Evolutionary conservation across 1,140 invertebrate genomes (phyloP).

Genomic region (Odontomachus brunneus): DNA sequence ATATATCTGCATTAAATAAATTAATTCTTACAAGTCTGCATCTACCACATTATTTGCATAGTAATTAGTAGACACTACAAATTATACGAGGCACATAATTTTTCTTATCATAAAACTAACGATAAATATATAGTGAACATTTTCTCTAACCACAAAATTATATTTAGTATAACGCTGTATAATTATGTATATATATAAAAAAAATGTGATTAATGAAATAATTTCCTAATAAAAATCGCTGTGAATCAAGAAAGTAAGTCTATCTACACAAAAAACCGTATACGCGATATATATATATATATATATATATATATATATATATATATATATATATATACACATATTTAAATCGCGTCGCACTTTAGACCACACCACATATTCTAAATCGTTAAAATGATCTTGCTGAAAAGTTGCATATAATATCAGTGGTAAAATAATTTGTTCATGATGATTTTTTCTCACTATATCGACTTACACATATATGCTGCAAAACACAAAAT

Average conservation of each 20-base stretch:
- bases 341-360: constrained; percentile 31
- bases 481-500: constrained; percentile 15
- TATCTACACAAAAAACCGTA: constrained; percentile 75
- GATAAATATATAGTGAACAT: constrained; percentile 66
- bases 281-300: constrained; percentile 42
- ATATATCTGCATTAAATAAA: constrained; percentile 77
- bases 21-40: constrained; percentile 73
- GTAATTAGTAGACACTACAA: constrained; percentile 67
- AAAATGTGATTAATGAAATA: constrained; percentile 64
- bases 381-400: constrained; percentile 31
- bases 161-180: constrained; percentile 47
- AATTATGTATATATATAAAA: constrained; percentile 71
- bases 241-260: constrained; percentile 68
- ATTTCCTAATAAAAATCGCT: constrained; percentile 66
- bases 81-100: constrained; percentile 75
- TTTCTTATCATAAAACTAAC: constrained; percentile 67
- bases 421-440: constrained; percentile 46
- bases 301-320: constrained; percentile 58
- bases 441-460: not conserved
- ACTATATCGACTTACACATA: not conserved
- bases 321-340: constrained; percentile 62
- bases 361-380: constrained; percentile 38
- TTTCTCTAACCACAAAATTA: constrained; percentile 57
- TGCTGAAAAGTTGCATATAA: constrained; percentile 31
- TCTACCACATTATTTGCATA: constrained; percentile 53